phyloP scores from a whole-genome alignment of 2,888 invertebrate species.

The Hirtodrosophila alboralis region DNA sequence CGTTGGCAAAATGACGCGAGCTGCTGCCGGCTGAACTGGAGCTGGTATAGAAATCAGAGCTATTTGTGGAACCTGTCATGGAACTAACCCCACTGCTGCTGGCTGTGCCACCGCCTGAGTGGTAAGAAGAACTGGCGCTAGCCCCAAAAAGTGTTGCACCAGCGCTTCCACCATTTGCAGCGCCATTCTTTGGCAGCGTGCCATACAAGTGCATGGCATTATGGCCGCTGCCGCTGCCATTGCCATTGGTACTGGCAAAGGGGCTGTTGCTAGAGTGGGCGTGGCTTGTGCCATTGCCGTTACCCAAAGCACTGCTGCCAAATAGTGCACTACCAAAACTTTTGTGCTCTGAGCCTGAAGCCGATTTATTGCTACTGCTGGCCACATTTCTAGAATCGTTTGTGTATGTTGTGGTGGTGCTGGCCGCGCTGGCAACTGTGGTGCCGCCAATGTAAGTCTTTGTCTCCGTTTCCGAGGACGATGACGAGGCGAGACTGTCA shows the following conservation, averaged over 20 bases:
- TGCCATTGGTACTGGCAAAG: constrained; percentile 73
- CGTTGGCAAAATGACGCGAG: constrained; percentile 76
- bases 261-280: constrained; percentile 64
- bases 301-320: constrained; percentile 69
- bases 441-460: constrained; percentile 70
- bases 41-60: constrained; percentile 83
- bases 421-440: constrained; percentile 64
- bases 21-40: constrained; percentile 63
- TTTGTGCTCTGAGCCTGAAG: constrained; percentile 81
- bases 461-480: constrained; percentile 72
- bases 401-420: constrained; percentile 75
- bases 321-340: constrained; percentile 77
- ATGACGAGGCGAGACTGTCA: constrained; percentile 80
- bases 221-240: constrained; percentile 66
- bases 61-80: constrained; percentile 83
- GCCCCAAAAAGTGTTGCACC: constrained; percentile 54
- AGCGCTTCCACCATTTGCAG: constrained; percentile 50
- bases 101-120: constrained; percentile 78
- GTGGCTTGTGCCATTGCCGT: constrained; percentile 67
- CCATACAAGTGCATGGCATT: constrained; percentile 83
- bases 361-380: constrained; percentile 73
- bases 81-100: constrained; percentile 83
- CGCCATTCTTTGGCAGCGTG: constrained; percentile 82
- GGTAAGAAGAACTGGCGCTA: constrained; percentile 68
- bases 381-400: constrained; percentile 81